A percentile compares a stretch with the other conserved stretches of the same genome.
Conservation (phyloP, 2,113 vertebrate genomes). For the Chitala chitala region DNA sequence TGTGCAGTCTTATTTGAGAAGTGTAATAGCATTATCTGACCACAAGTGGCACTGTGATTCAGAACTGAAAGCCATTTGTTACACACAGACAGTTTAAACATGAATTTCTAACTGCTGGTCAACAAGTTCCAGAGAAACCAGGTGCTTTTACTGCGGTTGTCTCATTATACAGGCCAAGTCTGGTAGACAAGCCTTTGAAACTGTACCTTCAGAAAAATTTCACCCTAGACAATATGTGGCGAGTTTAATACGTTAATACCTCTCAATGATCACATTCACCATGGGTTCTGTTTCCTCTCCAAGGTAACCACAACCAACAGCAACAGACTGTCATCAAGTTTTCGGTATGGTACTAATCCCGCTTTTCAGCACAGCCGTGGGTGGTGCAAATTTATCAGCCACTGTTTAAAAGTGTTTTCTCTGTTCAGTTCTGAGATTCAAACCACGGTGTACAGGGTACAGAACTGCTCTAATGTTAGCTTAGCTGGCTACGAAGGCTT, state of each 20-base stretch:
- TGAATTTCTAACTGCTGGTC: background rate
- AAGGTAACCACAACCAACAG: background rate
- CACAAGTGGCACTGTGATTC: conserved; percentile 5
- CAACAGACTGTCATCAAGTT: background rate
- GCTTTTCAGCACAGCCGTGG: background rate
- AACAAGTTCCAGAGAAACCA: background rate
- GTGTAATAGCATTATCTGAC: background rate
- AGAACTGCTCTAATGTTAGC: too few relatives aligned
- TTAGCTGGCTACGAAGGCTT: too few relatives aligned
- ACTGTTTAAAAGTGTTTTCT: background rate
- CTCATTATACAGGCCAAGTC: background rate
- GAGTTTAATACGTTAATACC: background rate
- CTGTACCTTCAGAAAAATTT: background rate
- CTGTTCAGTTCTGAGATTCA: background rate
- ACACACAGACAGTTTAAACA: background rate
- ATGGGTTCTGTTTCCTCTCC: background rate
- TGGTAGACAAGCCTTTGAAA: background rate
- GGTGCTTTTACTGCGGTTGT: background rate
- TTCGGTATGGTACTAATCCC: background rate
- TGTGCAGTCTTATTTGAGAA: background rate
- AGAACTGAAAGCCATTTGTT: background rate
- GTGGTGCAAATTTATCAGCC: conserved; percentile 2
- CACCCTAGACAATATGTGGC: background rate
- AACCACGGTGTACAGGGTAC: too few relatives aligned
- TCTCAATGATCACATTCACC: background rate